Base-by-base conservation (phyloP, 2,888 invertebrate genomes). In the Hyalella azteca region DNA sequence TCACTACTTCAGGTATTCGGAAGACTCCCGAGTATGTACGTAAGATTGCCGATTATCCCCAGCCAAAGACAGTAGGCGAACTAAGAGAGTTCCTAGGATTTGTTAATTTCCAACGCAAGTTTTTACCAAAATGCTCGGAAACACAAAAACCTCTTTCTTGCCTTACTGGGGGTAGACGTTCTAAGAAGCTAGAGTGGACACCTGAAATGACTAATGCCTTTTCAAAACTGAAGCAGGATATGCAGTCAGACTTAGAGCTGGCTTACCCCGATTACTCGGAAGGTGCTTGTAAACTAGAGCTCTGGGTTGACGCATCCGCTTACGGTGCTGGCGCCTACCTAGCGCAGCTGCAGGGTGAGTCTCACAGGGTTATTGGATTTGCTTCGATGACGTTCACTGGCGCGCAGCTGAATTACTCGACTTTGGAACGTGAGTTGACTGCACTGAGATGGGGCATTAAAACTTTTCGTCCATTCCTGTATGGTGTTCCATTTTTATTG, bases 391-490 rank as follows among this genome's bases (percentile, higher is more conserved):
- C 59, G 9, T 59, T 59, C 29, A 59, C 59, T 59, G 9, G 9
- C 11, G 22, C 59, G 15, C 59, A 59, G 7, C 59, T 59, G 59
- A 59, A n/a, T 9, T n/a, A n/a, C n/a, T n/a, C n/a, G n/a, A n/a
- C n/a, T n/a, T n/a, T n/a, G n/a, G n/a, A n/a, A n/a, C n/a, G 59
- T 9, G 59, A 59, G n/a, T 59, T 59, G 29, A 59, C 59, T 19
- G 59, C 59, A 11, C 59, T 59, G 11, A 11, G 59, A 26, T 59
- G 59, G 59, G 59, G 59, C n/a, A 59, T 59, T 15, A 59, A 59
- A 22, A 59, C 59, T 7, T 59, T 59, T n/a, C 11, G n/a, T 7
- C 59, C 59, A 13, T 59, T 59, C 22, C 59, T 59, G 7, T 59
- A 13, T 59, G 59, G 59, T 9, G 22, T 59, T 9, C 15, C 11